Evolutionary conservation across 2,113 vertebrate genomes (phyloP).

Genomic region (Phaethon lepturus): DNA sequence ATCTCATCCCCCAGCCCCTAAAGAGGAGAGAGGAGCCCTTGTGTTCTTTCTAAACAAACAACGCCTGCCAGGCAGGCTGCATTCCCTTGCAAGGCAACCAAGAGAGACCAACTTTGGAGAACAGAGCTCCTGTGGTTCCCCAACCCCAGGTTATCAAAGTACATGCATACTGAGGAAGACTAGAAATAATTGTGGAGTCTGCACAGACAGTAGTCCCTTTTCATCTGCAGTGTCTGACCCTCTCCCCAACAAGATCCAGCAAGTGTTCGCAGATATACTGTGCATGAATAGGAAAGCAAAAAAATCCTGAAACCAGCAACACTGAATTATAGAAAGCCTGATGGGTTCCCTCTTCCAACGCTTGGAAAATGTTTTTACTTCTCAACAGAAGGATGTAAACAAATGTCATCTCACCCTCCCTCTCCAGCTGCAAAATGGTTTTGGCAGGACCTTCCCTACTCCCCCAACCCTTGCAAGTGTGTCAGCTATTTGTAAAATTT

Average conservation of each 20-base stretch:
- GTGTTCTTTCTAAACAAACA: background rate
- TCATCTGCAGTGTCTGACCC: conserved; percentile 10
- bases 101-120: conserved; percentile 54
- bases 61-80: background rate
- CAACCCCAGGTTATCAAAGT: background rate
- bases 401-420: conserved; percentile 50
- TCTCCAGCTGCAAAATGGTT: conserved; percentile 62
- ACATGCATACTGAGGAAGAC: background rate
- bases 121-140: background rate
- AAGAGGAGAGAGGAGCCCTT: background rate
- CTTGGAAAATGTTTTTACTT: conserved; percentile 44
- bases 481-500: conserved; percentile 64
- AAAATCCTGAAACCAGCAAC: background rate
- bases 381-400: conserved; percentile 49
- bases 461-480: conserved; percentile 42
- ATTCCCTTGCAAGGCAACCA: background rate
- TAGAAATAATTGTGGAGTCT: background rate
- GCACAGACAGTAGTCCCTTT: background rate
- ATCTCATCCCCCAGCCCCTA: background rate
- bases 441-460: conserved; percentile 61
- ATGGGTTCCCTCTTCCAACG: background rate
- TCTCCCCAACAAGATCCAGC: background rate
- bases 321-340: conserved; percentile 7
- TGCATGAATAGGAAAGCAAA: background rate
- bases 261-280: background rate